A percentile compares a stretch with the other conserved stretches of the same genome.
phyloP scores from a whole-genome alignment of 2,888 invertebrate species.

The Drosophila hawaiiensis region DNA sequence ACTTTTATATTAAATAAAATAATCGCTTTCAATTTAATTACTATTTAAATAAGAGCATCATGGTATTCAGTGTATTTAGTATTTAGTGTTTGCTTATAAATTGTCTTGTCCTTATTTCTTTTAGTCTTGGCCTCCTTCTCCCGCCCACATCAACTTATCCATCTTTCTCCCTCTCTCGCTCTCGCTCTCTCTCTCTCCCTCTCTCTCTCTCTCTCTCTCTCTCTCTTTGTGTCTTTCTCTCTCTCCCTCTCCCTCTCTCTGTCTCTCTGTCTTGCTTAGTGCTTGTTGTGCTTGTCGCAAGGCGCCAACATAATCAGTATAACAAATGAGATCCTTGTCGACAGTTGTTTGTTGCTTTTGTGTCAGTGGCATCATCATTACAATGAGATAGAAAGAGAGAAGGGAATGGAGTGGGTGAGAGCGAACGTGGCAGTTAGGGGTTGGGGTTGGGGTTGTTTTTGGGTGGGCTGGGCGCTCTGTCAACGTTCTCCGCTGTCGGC shows the following conservation, averaged over 20 bases:
- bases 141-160: neutral
- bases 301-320: constrained; percentile 83
- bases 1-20: neutral
- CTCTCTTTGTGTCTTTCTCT: too few relatives aligned
- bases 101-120: constrained; percentile 35
- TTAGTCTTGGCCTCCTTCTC: constrained; percentile 35
- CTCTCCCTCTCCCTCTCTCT: neutral
- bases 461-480: constrained; percentile 37
- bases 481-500: constrained; percentile 60
- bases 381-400: constrained; percentile 29
- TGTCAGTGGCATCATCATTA: constrained; percentile 77
- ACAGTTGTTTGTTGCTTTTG: constrained; percentile 82
- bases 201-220: neutral
- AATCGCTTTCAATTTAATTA: neutral
- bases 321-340: constrained; percentile 85
- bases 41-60: constrained; percentile 18
- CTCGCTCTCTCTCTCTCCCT: constrained; percentile 6
- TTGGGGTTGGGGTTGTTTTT: constrained; percentile 3
- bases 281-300: constrained; percentile 55
- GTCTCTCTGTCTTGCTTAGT: constrained; percentile 31
- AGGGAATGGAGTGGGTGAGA: neutral
- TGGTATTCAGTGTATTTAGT: constrained; percentile 1
- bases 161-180: constrained; percentile 1
- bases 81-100: constrained; percentile 3
- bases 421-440: neutral